Evolutionary conservation across 1,140 invertebrate genomes (phyloP), one percentile per base, ranked within the genome.

Genomic region (Daktulosphaira vitifoliae): DNA sequence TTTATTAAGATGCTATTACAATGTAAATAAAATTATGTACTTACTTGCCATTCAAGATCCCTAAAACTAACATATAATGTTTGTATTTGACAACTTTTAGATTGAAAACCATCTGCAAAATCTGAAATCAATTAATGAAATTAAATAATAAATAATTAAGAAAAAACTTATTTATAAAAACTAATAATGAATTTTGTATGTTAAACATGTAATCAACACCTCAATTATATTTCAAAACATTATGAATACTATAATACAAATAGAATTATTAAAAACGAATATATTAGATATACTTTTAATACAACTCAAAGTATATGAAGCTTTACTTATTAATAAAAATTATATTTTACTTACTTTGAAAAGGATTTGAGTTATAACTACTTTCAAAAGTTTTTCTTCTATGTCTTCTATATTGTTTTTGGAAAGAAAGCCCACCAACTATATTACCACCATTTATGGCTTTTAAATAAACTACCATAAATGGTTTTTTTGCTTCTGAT

Each of bases 61-160:
- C 85, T 85, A 73, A 95, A 95, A 75, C 86, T 92, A 11, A 95
- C 90, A 73, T 92, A 93, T 2, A 95, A 76, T 37, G 87, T 92
- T 74, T 90, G 87, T 70, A 92, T 89, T 75, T 90, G 87, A 76
- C 92, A 94, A 49, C 42, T 68, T 20, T 51, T 49, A 7, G n/a
- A 48, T n/a, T 42, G 33, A 22, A 37, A 37, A 29, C 26, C 29
- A 11, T 62, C 39, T 23, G 44, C 29, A 18, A 20, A 20, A 8
- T 42, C 39, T 52, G 37, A 44, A 66, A 53, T 8, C 11, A 29
- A 48, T 16, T 16, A 42, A 42, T 44, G 44, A 18, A 37, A 18
- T 37, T 56, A 6, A 53, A 23, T 8, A 29, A 29, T 11, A 29
- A n/a, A n/a, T n/a, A n/a, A n/a, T n/a, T n/a, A n/a, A n/a, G n/a